Percentiles rank a stretch among this genome's conserved stretches.
phyloP scores from a whole-genome alignment of 2,113 vertebrate genomes.

The Lepidothrix coronata region DNA sequence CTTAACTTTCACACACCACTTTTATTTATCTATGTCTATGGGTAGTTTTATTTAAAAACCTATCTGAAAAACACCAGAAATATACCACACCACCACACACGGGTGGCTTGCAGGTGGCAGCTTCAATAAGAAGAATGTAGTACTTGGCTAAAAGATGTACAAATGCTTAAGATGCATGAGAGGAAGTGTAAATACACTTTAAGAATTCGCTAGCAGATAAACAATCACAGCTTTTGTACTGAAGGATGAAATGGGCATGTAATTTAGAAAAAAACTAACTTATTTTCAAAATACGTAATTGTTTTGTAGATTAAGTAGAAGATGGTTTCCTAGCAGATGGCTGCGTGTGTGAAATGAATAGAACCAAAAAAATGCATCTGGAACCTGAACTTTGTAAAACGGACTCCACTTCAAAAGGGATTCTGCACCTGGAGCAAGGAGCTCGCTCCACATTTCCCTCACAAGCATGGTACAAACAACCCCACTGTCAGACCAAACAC shows the following conservation, averaged over 20 bases:
- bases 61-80: not conserved
- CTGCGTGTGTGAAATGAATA: not conserved
- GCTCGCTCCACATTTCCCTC: not conserved
- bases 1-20: not conserved
- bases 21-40: not conserved
- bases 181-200: not conserved
- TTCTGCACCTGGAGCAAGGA: not conserved
- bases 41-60: not conserved
- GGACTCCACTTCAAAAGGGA: not conserved
- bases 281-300: constrained; percentile 7
- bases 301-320: not conserved
- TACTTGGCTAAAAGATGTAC: not conserved
- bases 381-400: not conserved
- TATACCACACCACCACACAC: not conserved
- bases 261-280: constrained; percentile 21
- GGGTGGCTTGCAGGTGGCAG: not conserved
- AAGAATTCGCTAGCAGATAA: constrained; percentile 1
- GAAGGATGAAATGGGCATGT: not conserved
- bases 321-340: not conserved
- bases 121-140: not conserved
- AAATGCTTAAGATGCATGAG: not conserved
- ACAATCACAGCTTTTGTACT: constrained; percentile 29
- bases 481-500: not conserved
- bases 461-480: not conserved
- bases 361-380: not conserved